A percentile compares a stretch with the other conserved stretches of the same genome.
phyloP scores from a whole-genome alignment of 2,113 vertebrate species.

The pig (Sus scrofa) region DNA sequence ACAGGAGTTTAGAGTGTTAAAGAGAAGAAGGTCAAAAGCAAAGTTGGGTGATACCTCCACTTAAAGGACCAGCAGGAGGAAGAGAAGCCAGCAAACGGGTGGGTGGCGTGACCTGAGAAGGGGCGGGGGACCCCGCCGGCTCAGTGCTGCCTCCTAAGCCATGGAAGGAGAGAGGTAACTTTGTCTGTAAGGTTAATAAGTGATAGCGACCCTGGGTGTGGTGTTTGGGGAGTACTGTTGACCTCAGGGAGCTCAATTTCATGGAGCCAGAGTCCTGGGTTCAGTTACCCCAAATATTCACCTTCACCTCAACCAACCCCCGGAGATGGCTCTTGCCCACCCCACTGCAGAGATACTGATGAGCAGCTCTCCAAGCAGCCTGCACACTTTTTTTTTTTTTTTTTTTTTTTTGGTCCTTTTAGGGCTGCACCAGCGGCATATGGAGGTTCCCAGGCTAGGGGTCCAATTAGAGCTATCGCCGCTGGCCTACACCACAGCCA shows the following conservation, averaged over 20 bases:
- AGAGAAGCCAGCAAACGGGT: not conserved
- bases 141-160: not conserved
- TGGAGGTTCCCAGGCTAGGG: too few relatives aligned
- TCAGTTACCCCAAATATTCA: not conserved
- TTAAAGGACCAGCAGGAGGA: constrained; percentile 11
- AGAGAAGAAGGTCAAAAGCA: constrained; percentile 55
- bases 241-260: not conserved
- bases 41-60: not conserved
- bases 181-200: not conserved
- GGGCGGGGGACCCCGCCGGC: not conserved
- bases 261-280: not conserved
- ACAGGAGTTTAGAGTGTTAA: constrained; percentile 22
- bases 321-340: not conserved
- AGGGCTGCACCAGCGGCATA: too few relatives aligned
- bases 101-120: not conserved
- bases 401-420: too few relatives aligned
- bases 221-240: not conserved
- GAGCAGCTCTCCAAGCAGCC: not conserved
- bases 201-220: not conserved
- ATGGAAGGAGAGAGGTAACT: not conserved
- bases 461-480: too few relatives aligned
- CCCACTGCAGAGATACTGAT: not conserved
- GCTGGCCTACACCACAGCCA: too few relatives aligned
- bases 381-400: not conserved
- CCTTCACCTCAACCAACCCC: rapidly evolving